phyloP scores from a whole-genome alignment of 2,113 vertebrate species.

The Rissa tridactyla region DNA sequence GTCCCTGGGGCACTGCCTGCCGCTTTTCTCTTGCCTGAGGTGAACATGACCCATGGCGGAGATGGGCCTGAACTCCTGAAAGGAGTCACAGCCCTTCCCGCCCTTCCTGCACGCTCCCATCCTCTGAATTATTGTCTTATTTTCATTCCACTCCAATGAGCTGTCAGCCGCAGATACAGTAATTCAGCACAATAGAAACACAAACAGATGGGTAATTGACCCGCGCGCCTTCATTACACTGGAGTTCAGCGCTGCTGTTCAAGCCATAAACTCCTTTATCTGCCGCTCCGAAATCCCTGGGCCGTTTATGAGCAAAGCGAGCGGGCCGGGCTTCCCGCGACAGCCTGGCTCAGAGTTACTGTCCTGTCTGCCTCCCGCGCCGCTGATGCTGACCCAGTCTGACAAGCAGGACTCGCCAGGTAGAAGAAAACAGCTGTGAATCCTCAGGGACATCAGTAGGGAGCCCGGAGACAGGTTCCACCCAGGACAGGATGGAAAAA shows the following conservation, averaged over 20 bases:
- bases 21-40: conserved; percentile 24
- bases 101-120: conserved; percentile 62
- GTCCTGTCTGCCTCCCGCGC: not conserved
- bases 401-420: conserved; percentile 47
- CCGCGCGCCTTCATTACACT: conserved; percentile 56
- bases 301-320: not conserved
- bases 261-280: conserved; percentile 55
- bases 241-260: conserved; percentile 46
- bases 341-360: not conserved
- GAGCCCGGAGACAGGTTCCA: not conserved
- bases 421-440: conserved; percentile 51
- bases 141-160: conserved; percentile 72
- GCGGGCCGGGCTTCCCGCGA: not conserved
- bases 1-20: not conserved
- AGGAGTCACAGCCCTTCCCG: conserved; percentile 59
- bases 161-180: conserved; percentile 69
- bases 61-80: conserved; percentile 63
- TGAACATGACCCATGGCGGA: conserved; percentile 26
- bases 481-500: not conserved
- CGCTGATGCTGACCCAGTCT: conserved; percentile 18
- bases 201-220: conserved; percentile 80
- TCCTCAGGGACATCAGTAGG: not conserved
- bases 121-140: conserved; percentile 70
- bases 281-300: conserved; percentile 44
- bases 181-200: conserved; percentile 67